Conservation (phyloP, 2,113 vertebrate species). For the Varanus komodoensis region DNA sequence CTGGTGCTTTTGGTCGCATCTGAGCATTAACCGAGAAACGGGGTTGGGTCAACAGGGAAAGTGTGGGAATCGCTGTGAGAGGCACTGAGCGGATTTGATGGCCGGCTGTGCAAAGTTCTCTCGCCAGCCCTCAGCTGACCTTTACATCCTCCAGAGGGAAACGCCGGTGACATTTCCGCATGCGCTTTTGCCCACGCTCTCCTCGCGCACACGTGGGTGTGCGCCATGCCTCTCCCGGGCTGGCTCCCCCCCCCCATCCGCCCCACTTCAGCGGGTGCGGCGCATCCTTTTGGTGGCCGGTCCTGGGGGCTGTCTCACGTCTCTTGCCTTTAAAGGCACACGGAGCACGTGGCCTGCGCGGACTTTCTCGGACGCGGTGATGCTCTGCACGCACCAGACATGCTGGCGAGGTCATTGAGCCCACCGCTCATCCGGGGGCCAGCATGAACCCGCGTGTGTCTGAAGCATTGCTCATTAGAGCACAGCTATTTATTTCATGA, state of each 20-base stretch:
- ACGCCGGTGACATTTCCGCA: not conserved
- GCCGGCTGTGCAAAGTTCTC: not conserved
- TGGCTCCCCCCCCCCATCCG: too few relatives aligned
- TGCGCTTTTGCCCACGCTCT: not conserved
- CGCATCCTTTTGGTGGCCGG: not conserved
- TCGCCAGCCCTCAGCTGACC: not conserved
- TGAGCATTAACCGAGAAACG: constrained; percentile 1
- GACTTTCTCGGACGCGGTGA: not conserved
- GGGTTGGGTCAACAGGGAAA: not conserved
- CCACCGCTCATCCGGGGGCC: too few relatives aligned
- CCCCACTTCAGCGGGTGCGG: too few relatives aligned
- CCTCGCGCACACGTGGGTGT: not conserved
- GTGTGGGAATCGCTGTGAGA: not conserved
- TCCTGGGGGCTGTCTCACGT: not conserved
- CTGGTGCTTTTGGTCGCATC: too few relatives aligned
- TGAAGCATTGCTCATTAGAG: too few relatives aligned
- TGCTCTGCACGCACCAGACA: not conserved
- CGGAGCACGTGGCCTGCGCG: not conserved
- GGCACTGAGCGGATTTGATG: not conserved
- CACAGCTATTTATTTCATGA: too few relatives aligned
- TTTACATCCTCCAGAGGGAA: constrained; percentile 16
- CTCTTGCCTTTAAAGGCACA: not conserved
- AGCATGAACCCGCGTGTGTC: too few relatives aligned
- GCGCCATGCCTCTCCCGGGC: too few relatives aligned
- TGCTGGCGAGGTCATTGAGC: not conserved